These are phyloP conservation scores for Drosophila leonis DNA, from an alignment of 2,888 invertebrate species.

Conservation along the genomic window DNA sequence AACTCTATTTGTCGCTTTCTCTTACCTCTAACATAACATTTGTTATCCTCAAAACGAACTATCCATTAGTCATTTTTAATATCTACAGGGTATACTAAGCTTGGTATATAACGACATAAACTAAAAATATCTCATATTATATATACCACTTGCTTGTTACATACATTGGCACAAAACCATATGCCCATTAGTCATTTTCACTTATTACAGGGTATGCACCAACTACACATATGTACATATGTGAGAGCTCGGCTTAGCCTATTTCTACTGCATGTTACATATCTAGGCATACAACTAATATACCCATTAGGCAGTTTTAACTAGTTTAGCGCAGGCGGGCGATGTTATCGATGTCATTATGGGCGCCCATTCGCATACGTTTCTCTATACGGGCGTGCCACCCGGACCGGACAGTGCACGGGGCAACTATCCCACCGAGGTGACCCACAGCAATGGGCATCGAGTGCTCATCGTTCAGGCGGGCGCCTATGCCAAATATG, in stretches of 20 bases:
- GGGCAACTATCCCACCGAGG: constrained; percentile 90
- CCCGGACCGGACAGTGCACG: constrained; percentile 87
- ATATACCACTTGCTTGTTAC: too few relatives aligned
- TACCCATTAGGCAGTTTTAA: not conserved
- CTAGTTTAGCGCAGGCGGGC: constrained; percentile 86
- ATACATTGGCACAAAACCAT: too few relatives aligned
- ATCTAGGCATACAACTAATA: not conserved
- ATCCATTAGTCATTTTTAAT: too few relatives aligned
- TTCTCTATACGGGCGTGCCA: constrained; percentile 89
- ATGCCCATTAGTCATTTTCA: too few relatives aligned
- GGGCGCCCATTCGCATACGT: constrained; percentile 94
- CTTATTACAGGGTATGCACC: too few relatives aligned
- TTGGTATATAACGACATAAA: too few relatives aligned
- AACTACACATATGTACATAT: too few relatives aligned
- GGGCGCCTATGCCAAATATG: constrained; percentile 90
- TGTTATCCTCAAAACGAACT: too few relatives aligned
- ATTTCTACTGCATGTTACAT: not conserved
- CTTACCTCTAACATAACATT: too few relatives aligned
- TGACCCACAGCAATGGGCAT: constrained; percentile 87
- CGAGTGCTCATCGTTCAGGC: constrained; percentile 89
- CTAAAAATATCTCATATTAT: too few relatives aligned
- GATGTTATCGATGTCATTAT: constrained; percentile 92
- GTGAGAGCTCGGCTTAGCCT: not conserved
- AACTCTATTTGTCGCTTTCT: too few relatives aligned
- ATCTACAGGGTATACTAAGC: too few relatives aligned